phyloP scores from a whole-genome alignment of 2,888 invertebrate genomes.

The Esperia sulphurella region DNA sequence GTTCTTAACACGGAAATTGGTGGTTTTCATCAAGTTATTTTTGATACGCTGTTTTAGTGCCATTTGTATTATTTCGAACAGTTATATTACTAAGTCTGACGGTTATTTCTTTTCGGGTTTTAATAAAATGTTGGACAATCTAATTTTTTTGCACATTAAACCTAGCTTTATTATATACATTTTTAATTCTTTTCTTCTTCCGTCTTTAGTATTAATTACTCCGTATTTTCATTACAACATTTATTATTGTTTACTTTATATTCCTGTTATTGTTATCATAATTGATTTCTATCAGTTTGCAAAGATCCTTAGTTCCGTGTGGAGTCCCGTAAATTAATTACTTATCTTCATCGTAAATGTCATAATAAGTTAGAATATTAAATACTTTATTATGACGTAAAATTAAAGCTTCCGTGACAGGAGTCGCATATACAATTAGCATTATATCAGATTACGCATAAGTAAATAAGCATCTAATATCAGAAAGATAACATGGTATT shows the following conservation, averaged over 20 bases:
- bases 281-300: not conserved
- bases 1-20: conserved; percentile 1
- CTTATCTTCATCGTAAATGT: not conserved
- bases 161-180: too few relatives aligned
- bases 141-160: too few relatives aligned
- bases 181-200: too few relatives aligned
- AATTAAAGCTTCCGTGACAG: not conserved
- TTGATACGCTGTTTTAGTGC: not conserved
- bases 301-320: not conserved
- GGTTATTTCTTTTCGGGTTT: not conserved
- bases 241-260: not conserved
- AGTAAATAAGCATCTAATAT: not conserved
- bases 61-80: not conserved
- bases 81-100: not conserved
- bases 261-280: not conserved
- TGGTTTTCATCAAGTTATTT: not conserved
- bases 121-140: too few relatives aligned
- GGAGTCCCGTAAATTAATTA: not conserved
- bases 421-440: not conserved
- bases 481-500: not conserved
- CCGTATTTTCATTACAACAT: too few relatives aligned
- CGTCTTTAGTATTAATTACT: too few relatives aligned
- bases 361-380: not conserved
- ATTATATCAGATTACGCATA: not conserved
- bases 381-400: not conserved